Base-by-base conservation (phyloP, 1,140 invertebrate genomes). In the Chrysopa pallens region DNA sequence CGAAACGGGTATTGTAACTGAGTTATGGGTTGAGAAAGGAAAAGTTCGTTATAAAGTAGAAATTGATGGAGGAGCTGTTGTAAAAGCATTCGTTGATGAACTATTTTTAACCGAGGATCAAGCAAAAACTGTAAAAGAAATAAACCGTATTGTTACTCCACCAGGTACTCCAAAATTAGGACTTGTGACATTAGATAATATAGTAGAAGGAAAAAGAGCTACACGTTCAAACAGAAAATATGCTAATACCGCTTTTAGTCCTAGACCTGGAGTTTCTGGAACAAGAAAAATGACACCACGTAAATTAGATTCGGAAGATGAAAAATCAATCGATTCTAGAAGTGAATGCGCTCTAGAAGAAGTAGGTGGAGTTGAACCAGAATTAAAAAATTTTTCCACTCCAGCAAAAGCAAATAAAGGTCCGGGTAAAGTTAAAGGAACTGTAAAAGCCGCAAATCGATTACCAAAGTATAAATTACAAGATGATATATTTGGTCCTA, bases 401-500 rank as follows among this genome's bases (percentile, higher is more conserved):
- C 46, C 44, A 12, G 52, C 17, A 48, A 53, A 46, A 36, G 47
- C 8, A 11, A 58, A 1, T 61, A 62, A 28, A 50, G 55, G 12
- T 58, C 56, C 23, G 36, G 40, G 4, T 47, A 52, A 9, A 49
- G 38, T 29, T 53, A 48, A 37, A 58, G 54, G 14, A 50, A 52
- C 33, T 13, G 13, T 0, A 56, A 57, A 0, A 12, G n/a, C 31
- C 8, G 6, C 8, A 9, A 33, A 12, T 11, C 31, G 31, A 33
- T 33, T 12, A 12, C 8, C 31, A 12, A 33, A 33, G 6, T 33
- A 9, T 9, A 33, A 33, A 12, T 12, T 33, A 9, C 8, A 12
- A 33, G 65, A 68, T 17, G 59, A 57, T 6, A 60, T 65, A 36
- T 63, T 62, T 0, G 73, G 72, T 0, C 72, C 72, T 0, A 68